A percentile compares a stretch with the other conserved stretches of the same genome.
Conservation (phyloP, 53 echinoderm and acorn worm species). For the Arbacia lixula region DNA sequence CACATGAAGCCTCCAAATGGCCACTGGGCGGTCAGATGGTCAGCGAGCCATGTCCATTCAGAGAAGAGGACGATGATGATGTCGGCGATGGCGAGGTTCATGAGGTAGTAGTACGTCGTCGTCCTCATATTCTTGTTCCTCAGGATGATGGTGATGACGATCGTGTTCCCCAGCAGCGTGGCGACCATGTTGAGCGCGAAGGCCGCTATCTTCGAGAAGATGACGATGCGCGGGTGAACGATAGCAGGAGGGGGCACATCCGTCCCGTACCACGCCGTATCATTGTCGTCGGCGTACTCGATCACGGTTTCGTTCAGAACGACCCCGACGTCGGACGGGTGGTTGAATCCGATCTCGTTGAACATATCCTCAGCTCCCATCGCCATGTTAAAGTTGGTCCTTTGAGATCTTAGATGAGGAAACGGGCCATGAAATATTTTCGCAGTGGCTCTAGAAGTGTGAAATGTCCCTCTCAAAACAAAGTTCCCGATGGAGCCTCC, state of each 20-base stretch:
- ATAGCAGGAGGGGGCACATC: neutral
- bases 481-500: too few species aligned
- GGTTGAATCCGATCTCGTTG: too few species aligned
- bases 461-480: too few species aligned
- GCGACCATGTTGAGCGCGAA: constrained; percentile 24
- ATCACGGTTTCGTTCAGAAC: neutral
- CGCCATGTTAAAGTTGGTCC: constrained; percentile 43
- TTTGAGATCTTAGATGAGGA: too few species aligned
- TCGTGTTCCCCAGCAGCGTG: constrained; percentile 49
- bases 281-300: too few species aligned
- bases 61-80: constrained; percentile 76
- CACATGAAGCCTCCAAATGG: constrained; percentile 84
- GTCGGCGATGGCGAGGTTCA: constrained; percentile 90
- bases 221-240: neutral
- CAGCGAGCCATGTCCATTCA: constrained; percentile 77
- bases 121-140: constrained; percentile 87
- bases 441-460: too few species aligned
- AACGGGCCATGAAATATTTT: too few species aligned
- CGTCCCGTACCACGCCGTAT: too few species aligned
- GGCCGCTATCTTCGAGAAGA: neutral
- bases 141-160: constrained; percentile 89
- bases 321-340: neutral
- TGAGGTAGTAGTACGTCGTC: constrained; percentile 85
- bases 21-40: constrained; percentile 61
- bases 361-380: constrained; percentile 4